phyloP scores from a whole-genome alignment of 1,140 invertebrate species.

The Meloidogyne exigua region DNA sequence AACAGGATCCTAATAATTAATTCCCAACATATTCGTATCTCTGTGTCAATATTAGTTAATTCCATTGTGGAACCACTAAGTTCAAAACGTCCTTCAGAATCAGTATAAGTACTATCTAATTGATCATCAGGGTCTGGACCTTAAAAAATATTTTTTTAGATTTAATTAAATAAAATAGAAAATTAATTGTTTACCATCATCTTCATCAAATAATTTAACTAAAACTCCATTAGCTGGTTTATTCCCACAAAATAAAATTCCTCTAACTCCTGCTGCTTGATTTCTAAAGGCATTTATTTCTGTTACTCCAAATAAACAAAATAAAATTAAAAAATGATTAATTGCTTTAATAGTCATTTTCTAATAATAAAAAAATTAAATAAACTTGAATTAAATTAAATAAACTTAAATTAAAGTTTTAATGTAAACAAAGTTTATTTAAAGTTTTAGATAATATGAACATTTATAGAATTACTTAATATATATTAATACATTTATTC shows the following conservation, averaged over 20 bases:
- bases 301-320: background rate
- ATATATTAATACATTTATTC: too few species aligned
- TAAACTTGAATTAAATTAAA: background rate
- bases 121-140: slow-evolving; percentile 62
- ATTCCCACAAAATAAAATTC: slow-evolving; percentile 53
- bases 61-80: slow-evolving; percentile 53
- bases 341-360: slow-evolving; percentile 3
- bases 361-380: background rate
- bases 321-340: background rate
- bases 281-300: slow-evolving; percentile 47
- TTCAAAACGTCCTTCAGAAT: slow-evolving; percentile 47
- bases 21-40: slow-evolving; percentile 14
- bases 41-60: slow-evolving; percentile 60
- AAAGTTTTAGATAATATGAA: too few species aligned
- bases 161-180: too few species aligned
- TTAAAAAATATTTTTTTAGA: slow-evolving; percentile 16
- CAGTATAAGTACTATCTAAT: slow-evolving; percentile 49
- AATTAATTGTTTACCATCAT: slow-evolving; percentile 45
- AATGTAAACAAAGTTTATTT: too few species aligned
- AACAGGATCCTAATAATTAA: background rate
- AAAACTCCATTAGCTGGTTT: slow-evolving; percentile 51
- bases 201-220: slow-evolving; percentile 58
- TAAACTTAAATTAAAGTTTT: too few species aligned
- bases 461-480: too few species aligned
- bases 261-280: slow-evolving; percentile 54